Evolutionary conservation across 64 coral and sea anemone species (phyloP).

Genomic region (Platygyra sinensis): DNA sequence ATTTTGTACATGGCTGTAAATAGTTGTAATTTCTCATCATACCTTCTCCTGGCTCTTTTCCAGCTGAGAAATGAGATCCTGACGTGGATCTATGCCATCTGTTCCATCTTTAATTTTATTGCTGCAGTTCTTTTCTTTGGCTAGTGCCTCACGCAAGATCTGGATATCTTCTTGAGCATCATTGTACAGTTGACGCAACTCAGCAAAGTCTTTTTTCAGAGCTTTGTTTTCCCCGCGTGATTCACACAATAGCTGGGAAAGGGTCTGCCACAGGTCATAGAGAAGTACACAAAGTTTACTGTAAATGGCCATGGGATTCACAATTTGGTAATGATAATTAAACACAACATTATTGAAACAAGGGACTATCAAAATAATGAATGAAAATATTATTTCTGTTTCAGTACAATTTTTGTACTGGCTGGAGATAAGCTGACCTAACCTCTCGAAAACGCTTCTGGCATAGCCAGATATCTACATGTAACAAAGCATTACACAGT

Average conservation of each 20-base stretch:
- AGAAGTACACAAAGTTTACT: neutral
- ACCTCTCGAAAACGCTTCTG: no score
- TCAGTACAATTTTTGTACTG: no score
- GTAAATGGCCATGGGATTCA: no score
- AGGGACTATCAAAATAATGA: no score
- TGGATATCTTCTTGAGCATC: slow-evolving; percentile 97
- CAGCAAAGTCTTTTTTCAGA: slow-evolving; percentile 78
- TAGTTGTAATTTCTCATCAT: neutral
- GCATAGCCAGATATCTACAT: no score
- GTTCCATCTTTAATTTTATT: slow-evolving; percentile 25
- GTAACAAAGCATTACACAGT: no score
- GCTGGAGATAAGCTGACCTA: no score
- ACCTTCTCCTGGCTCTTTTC: slow-evolving; percentile 93
- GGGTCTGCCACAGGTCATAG: slow-evolving; percentile 47
- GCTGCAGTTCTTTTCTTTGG: slow-evolving; percentile 55
- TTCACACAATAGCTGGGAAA: slow-evolving; percentile 89
- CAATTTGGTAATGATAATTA: no score
- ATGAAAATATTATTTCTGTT: no score
- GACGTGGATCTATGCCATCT: slow-evolving; percentile 68
- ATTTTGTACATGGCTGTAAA: neutral
- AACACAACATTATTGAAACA: no score
- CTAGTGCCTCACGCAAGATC: slow-evolving; percentile 72
- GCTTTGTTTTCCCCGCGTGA: slow-evolving; percentile 87
- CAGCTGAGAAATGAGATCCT: slow-evolving; percentile 76
- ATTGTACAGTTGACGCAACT: slow-evolving; percentile 74